These are phyloP conservation scores for Mya arenaria DNA, from an alignment of 1,140 invertebrate genomes.

Conservation along the genomic window DNA sequence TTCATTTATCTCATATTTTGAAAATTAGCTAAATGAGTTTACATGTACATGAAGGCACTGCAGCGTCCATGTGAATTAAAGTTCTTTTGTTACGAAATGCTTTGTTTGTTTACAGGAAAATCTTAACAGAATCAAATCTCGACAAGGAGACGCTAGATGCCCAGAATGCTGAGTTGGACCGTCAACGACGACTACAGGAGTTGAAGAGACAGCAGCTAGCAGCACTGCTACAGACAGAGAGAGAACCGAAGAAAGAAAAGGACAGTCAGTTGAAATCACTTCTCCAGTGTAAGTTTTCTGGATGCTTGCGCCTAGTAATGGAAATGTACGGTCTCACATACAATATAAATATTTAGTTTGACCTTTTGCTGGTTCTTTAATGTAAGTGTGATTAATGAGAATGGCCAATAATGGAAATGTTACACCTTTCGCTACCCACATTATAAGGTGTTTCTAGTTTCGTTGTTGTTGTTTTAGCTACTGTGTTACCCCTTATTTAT, in stretches of 20 bases:
- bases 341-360: too few species aligned
- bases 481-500: too few species aligned
- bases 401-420: too few species aligned
- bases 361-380: too few species aligned
- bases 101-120: slow-evolving; percentile 86
- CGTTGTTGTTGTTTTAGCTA: too few species aligned
- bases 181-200: slow-evolving; percentile 82
- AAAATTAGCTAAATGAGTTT: not conserved
- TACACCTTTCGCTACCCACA: too few species aligned
- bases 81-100: not conserved
- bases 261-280: slow-evolving; percentile 78
- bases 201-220: slow-evolving; percentile 69
- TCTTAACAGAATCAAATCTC: slow-evolving; percentile 94
- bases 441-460: too few species aligned
- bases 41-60: not conserved
- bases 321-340: too few species aligned
- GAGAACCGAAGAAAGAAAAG: slow-evolving; percentile 70
- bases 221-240: slow-evolving; percentile 48
- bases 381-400: too few species aligned
- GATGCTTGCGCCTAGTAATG: too few species aligned
- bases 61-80: not conserved
- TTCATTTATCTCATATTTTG: not conserved
- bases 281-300: slow-evolving; percentile 72
- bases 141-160: slow-evolving; percentile 95
- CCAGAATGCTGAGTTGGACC: slow-evolving; percentile 94